Percentiles rank a stretch among this genome's conserved stretches.
These are phyloP conservation scores for Crossaster papposus DNA, from an alignment of 53 echinoderm and acorn worm genomes.

Conservation along the genomic window DNA sequence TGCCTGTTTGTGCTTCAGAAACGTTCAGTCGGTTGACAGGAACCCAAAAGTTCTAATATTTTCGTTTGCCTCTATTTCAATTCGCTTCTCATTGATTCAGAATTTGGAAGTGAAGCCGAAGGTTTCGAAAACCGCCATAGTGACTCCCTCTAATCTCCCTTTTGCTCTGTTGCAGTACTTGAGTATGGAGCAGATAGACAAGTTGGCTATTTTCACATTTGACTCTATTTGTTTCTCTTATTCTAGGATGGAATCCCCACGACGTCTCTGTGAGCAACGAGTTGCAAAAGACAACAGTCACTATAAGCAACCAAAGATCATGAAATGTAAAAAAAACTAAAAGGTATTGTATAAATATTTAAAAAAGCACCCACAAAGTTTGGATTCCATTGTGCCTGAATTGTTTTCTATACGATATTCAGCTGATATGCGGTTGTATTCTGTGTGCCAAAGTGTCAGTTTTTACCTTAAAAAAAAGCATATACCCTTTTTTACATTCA, in stretches of 20 bases:
- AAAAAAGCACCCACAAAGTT: background rate
- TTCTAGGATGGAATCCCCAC: constrained; percentile 84
- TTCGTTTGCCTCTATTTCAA: too few relatives aligned
- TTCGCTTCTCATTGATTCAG: too few relatives aligned
- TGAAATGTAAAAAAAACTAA: background rate
- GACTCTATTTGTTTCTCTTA: background rate
- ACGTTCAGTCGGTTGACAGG: too few relatives aligned
- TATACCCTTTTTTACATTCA: too few relatives aligned
- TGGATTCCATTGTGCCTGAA: background rate
- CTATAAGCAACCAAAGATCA: background rate
- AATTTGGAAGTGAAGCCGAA: too few relatives aligned
- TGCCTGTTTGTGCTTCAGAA: too few relatives aligned
- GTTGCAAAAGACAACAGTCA: constrained; percentile 6
- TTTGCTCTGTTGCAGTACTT: too few relatives aligned
- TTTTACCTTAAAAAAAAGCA: too few relatives aligned
- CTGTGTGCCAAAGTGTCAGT: background rate
- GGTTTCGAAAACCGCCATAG: too few relatives aligned
- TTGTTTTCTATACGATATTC: background rate
- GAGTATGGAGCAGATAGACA: too few relatives aligned
- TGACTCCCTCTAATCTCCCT: too few relatives aligned
- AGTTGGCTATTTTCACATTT: background rate
- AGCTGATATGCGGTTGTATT: background rate
- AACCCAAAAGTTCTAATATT: too few relatives aligned
- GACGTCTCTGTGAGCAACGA: constrained; percentile 69
- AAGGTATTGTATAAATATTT: background rate